These are phyloP conservation scores for Aphelocoma californica DNA, from an alignment of 2,797 vertebrate species.

Conservation along the genomic window DNA sequence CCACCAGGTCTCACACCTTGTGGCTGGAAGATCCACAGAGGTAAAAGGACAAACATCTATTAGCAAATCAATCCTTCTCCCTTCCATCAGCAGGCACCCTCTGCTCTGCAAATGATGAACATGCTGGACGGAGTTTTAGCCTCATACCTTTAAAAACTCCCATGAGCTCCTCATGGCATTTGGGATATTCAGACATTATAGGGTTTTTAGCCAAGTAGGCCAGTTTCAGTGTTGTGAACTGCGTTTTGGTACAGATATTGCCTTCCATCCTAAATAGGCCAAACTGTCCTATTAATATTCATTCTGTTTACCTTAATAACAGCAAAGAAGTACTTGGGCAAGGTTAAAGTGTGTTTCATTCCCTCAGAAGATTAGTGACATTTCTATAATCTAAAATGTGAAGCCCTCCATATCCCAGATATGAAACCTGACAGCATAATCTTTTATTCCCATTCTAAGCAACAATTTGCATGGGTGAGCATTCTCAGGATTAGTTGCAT, in stretches of 20 bases:
- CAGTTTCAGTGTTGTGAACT: background rate
- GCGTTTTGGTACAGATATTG: background rate
- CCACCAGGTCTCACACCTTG: background rate
- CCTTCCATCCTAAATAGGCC: background rate
- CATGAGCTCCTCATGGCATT: background rate
- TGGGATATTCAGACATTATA: background rate
- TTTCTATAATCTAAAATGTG: constrained; percentile 9
- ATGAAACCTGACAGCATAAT: constrained; percentile 19
- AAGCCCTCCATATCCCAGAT: background rate
- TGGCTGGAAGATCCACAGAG: background rate
- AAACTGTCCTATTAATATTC: background rate
- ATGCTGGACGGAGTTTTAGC: background rate
- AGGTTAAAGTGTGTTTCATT: background rate
- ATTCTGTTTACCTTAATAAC: background rate
- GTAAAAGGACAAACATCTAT: background rate
- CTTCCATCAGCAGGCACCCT: background rate
- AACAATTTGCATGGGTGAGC: constrained; percentile 28
- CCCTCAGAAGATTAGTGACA: background rate
- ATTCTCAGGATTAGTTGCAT: constrained; percentile 16
- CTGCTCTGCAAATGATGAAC: fast-evolving
- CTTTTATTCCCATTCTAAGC: constrained; percentile 16
- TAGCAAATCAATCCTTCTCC: background rate
- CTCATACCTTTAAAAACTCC: background rate
- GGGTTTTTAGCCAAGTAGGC: background rate
- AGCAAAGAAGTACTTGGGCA: background rate